Evolutionary conservation across 1,140 invertebrate genomes (phyloP), one percentile per base, ranked within the genome.

Genomic region (Plectrocnemia conspersa): DNA sequence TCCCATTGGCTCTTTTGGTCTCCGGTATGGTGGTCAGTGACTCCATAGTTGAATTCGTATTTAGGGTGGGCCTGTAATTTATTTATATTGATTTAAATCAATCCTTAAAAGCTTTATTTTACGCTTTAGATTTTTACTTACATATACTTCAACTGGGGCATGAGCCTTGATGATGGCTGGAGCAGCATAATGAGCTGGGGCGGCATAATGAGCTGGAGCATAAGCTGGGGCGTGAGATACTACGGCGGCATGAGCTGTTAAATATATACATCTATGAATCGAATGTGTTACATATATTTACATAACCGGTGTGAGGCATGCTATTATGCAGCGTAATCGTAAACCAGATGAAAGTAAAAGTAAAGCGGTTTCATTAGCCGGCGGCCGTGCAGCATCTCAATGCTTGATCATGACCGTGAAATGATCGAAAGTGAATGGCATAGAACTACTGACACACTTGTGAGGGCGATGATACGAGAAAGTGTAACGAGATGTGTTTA

Each of bases 1-100:
- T 79, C 76, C 60, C 74, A 70, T 59, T 79, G 77, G 59, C 66
- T 68, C 64, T 78, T 77, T 60, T 71, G 64, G 66, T 77, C 74
- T 49, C 74, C 74, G 49, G 73, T 72, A 59, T 76, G 70, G 19
- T 69, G 64, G 62, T 77, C 76, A 53, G 74, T 69, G 4, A 77
- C 73, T 29, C 72, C 73, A 68, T 77, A 77, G 46, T 67, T 65
- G 70, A 69, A 77, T 54, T 76, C 68, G 68, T 77, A 77, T 62
- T 69, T 68, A 41, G 75, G 75, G 59, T 75, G 68, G 54, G 72
- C 63, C 71, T 76, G 11, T 36, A 10, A 18, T 27, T 32, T 33
- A 15, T 36, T 46, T 6, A 25, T 32, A 15, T 13, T 19, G 7
- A 32, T 3, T 3, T 48, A 48, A 32, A 48, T 19, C 2, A 48